Conservation (phyloP, 2,113 vertebrate genomes). For the Gymnogyps californianus region DNA sequence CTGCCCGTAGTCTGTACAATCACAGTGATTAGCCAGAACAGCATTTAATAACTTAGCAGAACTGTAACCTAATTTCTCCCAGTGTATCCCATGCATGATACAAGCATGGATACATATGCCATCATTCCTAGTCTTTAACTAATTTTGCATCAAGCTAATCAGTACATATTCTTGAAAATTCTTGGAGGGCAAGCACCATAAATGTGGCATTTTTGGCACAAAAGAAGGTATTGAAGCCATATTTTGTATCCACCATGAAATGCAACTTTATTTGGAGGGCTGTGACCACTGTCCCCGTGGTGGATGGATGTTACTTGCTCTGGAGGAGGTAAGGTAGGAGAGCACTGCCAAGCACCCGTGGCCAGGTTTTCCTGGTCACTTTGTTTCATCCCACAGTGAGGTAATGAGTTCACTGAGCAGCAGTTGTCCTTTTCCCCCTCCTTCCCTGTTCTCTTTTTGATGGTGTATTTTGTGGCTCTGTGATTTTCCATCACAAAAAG, state of each 20-base stretch:
- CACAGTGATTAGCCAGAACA: neutral
- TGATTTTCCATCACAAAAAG: neutral
- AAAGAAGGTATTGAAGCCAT: neutral
- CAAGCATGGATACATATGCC: neutral
- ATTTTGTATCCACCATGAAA: neutral
- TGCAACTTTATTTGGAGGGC: neutral
- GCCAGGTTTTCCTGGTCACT: neutral
- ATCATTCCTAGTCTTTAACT: neutral
- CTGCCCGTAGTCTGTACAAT: neutral
- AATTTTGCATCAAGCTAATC: neutral
- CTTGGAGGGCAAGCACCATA: neutral
- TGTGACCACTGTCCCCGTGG: rapidly evolving
- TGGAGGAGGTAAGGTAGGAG: neutral
- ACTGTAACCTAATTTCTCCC: neutral
- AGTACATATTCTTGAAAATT: neutral
- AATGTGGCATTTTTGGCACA: neutral
- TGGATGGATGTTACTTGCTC: neutral
- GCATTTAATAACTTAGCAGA: neutral
- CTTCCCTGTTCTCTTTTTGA: neutral
- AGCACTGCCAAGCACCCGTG: neutral
- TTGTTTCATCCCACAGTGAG: neutral
- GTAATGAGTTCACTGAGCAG: neutral
- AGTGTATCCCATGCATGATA: neutral
- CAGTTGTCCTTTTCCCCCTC: neutral
- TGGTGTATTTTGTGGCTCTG: neutral